Conservation (phyloP, 2,888 invertebrate species). For the Athalia cordata region DNA sequence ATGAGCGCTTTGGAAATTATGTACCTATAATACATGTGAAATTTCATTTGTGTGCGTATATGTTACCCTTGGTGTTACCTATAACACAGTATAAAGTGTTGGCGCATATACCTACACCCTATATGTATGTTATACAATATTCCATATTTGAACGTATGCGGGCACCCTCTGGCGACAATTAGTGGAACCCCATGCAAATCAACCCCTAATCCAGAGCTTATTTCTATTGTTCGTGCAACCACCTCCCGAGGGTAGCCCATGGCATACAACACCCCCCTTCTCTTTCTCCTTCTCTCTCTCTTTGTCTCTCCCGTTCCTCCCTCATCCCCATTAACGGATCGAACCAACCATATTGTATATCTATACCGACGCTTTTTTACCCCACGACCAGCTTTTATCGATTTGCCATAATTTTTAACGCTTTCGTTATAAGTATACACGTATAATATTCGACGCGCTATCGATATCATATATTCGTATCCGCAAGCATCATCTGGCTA, state of each 20-base stretch:
- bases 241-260: slow-evolving; percentile 40
- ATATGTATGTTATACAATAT: neutral
- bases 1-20: too few relatives aligned
- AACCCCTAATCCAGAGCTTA: slow-evolving; percentile 61
- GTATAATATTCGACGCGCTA: neutral
- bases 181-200: slow-evolving; percentile 60
- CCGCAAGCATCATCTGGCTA: too few relatives aligned
- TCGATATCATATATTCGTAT: neutral
- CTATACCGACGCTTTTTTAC: slow-evolving; percentile 7
- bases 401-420: slow-evolving; percentile 42
- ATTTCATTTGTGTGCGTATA: neutral
- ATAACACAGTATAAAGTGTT: too few relatives aligned
- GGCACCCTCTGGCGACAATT: slow-evolving; percentile 56
- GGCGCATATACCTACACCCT: neutral
- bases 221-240: slow-evolving; percentile 49
- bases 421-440: neutral
- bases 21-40: too few relatives aligned
- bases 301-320: neutral
- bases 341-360: too few relatives aligned
- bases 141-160: neutral
- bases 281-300: neutral
- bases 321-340: neutral
- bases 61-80: neutral
- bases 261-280: slow-evolving; percentile 3
- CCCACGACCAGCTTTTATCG: slow-evolving; percentile 22